These are phyloP conservation scores for Heliconius melpomene DNA, from an alignment of 1,140 invertebrate species.

Conservation along the genomic window DNA sequence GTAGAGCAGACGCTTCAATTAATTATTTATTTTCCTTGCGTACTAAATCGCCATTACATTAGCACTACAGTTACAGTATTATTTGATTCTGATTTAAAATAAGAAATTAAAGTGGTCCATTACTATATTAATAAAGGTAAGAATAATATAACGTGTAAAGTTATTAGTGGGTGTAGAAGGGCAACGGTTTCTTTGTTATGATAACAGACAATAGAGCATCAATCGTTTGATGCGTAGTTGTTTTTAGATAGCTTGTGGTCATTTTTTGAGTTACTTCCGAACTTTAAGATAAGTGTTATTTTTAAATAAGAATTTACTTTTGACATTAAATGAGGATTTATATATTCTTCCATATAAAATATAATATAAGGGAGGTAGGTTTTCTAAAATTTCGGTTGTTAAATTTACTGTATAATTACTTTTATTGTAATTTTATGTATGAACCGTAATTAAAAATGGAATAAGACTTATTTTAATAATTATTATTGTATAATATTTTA, in stretches of 20 bases:
- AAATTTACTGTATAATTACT: background rate
- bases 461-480: background rate
- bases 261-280: background rate
- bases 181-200: background rate
- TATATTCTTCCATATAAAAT: no score
- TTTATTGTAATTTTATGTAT: background rate
- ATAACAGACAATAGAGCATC: background rate
- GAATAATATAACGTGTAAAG: background rate
- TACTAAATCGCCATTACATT: background rate
- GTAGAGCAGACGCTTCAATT: background rate
- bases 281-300: background rate
- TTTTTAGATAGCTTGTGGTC: background rate
- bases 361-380: no score
- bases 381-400: no score
- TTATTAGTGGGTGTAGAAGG: background rate
- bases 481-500: background rate
- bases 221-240: conserved; percentile 4
- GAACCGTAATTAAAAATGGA: background rate
- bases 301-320: no score
- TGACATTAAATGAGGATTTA: no score
- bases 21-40: background rate
- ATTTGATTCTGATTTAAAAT: background rate
- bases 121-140: background rate
- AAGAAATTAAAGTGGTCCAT: background rate
- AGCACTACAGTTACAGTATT: background rate